phyloP scores from a whole-genome alignment of 2,797 vertebrate species.

The Huso huso region DNA sequence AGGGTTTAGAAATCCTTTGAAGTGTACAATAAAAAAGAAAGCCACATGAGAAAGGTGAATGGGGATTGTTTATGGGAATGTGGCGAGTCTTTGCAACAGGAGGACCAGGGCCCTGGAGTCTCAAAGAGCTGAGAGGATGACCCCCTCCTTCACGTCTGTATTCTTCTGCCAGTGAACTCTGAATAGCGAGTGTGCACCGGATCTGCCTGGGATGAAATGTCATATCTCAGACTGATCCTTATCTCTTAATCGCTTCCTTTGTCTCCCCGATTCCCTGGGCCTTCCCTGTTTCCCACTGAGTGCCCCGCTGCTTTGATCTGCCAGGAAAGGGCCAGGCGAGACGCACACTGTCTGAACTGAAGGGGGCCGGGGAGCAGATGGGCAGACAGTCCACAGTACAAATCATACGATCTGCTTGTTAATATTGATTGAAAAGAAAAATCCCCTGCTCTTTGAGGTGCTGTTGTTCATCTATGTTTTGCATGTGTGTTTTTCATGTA shows the following conservation, averaged over 20 bases:
- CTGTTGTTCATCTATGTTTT: no score
- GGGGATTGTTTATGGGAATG: slow-evolving; percentile 22
- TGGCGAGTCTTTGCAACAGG: slow-evolving; percentile 24
- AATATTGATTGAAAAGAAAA: no score
- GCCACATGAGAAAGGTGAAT: slow-evolving; percentile 10
- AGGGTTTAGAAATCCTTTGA: no score
- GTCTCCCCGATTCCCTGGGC: slow-evolving; percentile 83
- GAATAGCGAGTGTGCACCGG: slow-evolving; percentile 81
- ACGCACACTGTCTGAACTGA: no score
- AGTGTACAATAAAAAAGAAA: no score
- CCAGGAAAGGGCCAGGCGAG: slow-evolving; percentile 47
- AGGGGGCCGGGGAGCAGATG: slow-evolving; percentile 25
- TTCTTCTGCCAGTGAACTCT: slow-evolving; percentile 59
- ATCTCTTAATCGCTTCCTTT: slow-evolving; percentile 96
- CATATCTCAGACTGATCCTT: slow-evolving; percentile 89
- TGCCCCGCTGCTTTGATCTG: slow-evolving; percentile 84
- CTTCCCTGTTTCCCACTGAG: slow-evolving; percentile 76
- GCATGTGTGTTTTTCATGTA: no score
- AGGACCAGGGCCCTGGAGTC: slow-evolving; percentile 25
- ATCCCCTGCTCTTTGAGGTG: no score
- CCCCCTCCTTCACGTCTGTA: slow-evolving; percentile 53
- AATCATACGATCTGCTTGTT: no score
- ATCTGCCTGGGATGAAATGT: slow-evolving; percentile 93
- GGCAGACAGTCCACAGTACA: no score
- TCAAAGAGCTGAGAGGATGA: slow-evolving; percentile 34